A percentile compares a stretch with the other conserved stretches of the same genome.
phyloP scores from a whole-genome alignment of 2,797 vertebrate species.

The Lateolabrax maculatus region DNA sequence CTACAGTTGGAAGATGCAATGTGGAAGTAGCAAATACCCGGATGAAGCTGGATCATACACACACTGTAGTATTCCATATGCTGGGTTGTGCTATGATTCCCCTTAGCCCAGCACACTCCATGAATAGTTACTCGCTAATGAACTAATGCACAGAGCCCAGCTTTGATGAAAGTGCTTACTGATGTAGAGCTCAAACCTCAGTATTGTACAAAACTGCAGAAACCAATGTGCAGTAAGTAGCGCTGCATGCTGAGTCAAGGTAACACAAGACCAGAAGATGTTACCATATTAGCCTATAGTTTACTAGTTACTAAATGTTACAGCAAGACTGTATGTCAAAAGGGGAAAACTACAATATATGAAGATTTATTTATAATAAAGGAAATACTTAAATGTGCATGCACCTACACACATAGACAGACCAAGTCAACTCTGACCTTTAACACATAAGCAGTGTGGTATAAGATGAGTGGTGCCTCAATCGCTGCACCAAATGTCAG shows the following conservation, averaged over 20 bases:
- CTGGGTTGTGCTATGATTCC: background rate
- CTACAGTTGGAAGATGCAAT: background rate
- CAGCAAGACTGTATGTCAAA: background rate
- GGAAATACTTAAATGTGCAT: background rate
- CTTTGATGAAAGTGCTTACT: background rate
- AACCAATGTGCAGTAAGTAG: background rate
- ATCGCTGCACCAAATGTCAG: conserved; percentile 21
- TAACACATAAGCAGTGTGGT: conserved; percentile 41
- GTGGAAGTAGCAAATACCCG: background rate
- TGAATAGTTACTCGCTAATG: background rate
- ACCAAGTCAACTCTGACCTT: conserved; percentile 4
- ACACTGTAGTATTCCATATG: background rate
- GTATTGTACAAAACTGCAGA: background rate
- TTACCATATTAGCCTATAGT: background rate
- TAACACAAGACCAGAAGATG: background rate
- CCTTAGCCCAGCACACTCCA: background rate
- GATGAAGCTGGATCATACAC: background rate
- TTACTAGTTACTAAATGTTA: background rate
- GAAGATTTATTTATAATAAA: background rate
- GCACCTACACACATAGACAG: background rate
- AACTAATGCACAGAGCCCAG: background rate
- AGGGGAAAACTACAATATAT: background rate
- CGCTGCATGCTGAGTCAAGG: conserved; percentile 7
- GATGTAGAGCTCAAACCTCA: background rate
- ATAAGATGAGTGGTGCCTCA: conserved; percentile 8